These are phyloP conservation scores for Hypomecis atomaria DNA, from an alignment of 2,888 invertebrate genomes.

Conservation along the genomic window DNA sequence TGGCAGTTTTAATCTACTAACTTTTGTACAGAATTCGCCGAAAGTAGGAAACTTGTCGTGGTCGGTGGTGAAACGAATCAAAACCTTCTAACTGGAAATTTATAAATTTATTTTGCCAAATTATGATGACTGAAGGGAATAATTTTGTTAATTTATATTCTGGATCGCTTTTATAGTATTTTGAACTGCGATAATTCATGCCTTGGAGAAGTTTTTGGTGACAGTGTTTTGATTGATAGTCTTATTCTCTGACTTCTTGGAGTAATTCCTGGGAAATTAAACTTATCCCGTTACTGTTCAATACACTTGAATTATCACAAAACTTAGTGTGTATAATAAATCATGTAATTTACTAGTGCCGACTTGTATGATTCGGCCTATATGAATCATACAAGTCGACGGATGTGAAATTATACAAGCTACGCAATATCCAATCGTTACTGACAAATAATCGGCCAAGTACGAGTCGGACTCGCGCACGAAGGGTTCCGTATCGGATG, in stretches of 20 bases:
- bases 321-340: too few relatives aligned
- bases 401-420: too few relatives aligned
- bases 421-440: too few relatives aligned
- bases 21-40: slow-evolving; percentile 79
- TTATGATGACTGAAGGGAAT: slow-evolving; percentile 67
- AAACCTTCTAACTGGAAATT: slow-evolving; percentile 74
- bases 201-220: slow-evolving; percentile 1
- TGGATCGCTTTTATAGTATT: slow-evolving; percentile 48
- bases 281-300: neutral
- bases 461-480: too few relatives aligned
- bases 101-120: slow-evolving; percentile 74
- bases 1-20: slow-evolving; percentile 84
- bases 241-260: neutral
- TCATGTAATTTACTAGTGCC: too few relatives aligned
- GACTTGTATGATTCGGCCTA: too few relatives aligned
- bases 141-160: slow-evolving; percentile 67
- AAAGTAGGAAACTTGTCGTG: slow-evolving; percentile 80
- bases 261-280: neutral
- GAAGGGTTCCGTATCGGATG: too few relatives aligned
- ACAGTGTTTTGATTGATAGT: neutral
- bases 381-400: too few relatives aligned
- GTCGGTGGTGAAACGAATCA: slow-evolving; percentile 77
- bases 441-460: too few relatives aligned
- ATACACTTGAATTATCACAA: too few relatives aligned
- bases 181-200: slow-evolving; percentile 12